Evolutionary conservation across 2,797 vertebrate species (phyloP).

Genomic region (Enteromius fasciolatus): DNA sequence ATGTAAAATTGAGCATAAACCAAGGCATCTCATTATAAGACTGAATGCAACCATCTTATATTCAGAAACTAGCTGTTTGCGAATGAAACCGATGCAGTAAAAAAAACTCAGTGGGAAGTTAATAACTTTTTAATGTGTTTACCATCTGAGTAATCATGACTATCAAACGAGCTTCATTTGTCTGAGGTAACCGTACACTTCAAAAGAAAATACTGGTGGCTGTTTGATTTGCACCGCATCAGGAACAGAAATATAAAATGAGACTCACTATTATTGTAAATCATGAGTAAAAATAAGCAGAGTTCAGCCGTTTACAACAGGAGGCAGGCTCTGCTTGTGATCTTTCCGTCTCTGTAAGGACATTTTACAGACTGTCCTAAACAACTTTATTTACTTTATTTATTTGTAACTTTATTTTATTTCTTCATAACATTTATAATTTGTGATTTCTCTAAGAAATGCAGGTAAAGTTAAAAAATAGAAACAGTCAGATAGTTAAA

Average conservation of each 20-base stretch:
- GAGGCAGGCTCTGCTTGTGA: background rate
- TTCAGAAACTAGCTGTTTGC: constrained; percentile 4
- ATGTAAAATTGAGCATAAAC: constrained; percentile 18
- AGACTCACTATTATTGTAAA: constrained; percentile 7
- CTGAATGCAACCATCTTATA: constrained; percentile 25
- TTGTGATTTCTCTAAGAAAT: background rate
- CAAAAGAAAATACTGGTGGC: constrained; percentile 1
- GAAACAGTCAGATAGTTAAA: background rate
- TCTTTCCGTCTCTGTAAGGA: background rate
- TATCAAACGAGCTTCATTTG: constrained; percentile 29
- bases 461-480: background rate
- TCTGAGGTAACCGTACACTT: constrained; percentile 49
- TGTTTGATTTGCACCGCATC: constrained; percentile 7
- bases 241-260: background rate
- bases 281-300: constrained; percentile 1
- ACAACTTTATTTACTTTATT: too few relatives aligned
- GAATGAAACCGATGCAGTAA: background rate
- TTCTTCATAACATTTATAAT: background rate
- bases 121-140: constrained; percentile 43
- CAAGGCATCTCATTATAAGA: constrained; percentile 7
- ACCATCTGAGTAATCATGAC: constrained; percentile 28
- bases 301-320: background rate
- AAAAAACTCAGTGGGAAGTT: constrained; percentile 22
- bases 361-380: background rate
- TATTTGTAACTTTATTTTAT: background rate